Conservation (phyloP, 2,797 vertebrate genomes). For the Rhabdomys pumilio region DNA sequence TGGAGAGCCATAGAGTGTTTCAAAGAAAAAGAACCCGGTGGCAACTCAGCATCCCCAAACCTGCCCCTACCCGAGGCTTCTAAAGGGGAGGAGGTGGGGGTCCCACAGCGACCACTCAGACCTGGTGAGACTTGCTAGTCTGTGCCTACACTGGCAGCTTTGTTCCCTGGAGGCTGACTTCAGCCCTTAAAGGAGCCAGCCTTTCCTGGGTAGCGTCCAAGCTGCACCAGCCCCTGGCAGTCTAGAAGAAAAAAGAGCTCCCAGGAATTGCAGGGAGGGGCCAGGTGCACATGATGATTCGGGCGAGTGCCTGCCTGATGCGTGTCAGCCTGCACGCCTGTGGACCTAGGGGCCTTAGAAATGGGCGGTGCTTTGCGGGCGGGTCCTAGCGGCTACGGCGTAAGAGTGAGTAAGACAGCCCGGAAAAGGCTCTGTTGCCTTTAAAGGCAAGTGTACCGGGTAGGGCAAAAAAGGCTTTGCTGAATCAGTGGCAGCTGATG, state of each 20-base stretch:
- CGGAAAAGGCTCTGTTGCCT: conserved; percentile 63
- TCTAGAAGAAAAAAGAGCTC: conserved; percentile 65
- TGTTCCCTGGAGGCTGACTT: conserved; percentile 68
- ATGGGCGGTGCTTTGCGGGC: not conserved
- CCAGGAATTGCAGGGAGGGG: conserved; percentile 15
- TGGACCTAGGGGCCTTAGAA: not conserved
- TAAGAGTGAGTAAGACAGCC: conserved; percentile 73
- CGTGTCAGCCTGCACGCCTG: conserved; percentile 67
- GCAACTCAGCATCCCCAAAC: not conserved
- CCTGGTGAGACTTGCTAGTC: not conserved
- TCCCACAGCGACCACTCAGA: not conserved
- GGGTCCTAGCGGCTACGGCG: conserved; percentile 14
- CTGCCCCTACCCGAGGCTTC: not conserved
- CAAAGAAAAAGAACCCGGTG: not conserved
- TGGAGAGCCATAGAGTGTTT: not conserved
- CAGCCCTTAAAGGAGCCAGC: conserved; percentile 52
- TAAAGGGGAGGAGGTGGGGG: not conserved
- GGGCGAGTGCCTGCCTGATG: conserved; percentile 14
- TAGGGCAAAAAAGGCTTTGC: conserved; percentile 42
- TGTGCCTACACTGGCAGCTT: conserved; percentile 65
- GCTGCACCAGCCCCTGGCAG: conserved; percentile 50
- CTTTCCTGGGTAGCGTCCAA: conserved; percentile 68
- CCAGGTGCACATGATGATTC: conserved; percentile 55
- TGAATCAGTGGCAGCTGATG: conserved; percentile 70
- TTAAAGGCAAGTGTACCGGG: conserved; percentile 80